A percentile compares a stretch with the other conserved stretches of the same genome.
Conservation (phyloP, 2,888 invertebrate species). For the Drosophila demipolita region DNA sequence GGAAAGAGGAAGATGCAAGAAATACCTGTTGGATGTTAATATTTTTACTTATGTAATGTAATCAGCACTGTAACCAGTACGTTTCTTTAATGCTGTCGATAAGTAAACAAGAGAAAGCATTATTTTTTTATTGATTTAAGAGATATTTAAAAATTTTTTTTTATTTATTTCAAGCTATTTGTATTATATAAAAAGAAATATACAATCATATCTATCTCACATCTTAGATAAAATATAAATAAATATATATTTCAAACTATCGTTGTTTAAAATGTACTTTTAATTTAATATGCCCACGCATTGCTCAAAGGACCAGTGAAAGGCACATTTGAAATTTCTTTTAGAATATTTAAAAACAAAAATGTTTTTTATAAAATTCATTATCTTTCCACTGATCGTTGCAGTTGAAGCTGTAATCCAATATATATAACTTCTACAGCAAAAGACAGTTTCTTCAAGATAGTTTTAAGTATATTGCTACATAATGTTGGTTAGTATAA, state of each 20-base stretch:
- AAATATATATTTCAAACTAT: no score
- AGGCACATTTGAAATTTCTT: background rate
- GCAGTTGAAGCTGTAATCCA: background rate
- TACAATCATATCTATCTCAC: no score
- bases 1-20: constrained; percentile 9
- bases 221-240: no score
- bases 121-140: background rate
- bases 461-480: no score
- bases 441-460: no score
- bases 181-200: no score
- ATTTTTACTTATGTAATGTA: background rate
- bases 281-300: no score
- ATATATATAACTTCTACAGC: background rate
- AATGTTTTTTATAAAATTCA: background rate
- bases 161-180: no score
- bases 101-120: background rate
- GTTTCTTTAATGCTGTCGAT: background rate
- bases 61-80: background rate
- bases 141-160: background rate
- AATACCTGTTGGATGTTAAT: background rate
- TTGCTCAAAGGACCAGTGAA: background rate
- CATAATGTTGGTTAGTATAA: no score
- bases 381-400: background rate
- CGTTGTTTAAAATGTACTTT: no score
- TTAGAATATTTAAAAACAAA: background rate